Evolutionary conservation across 2,797 vertebrate species (phyloP).

Genomic region (Dallia pectoralis): DNA sequence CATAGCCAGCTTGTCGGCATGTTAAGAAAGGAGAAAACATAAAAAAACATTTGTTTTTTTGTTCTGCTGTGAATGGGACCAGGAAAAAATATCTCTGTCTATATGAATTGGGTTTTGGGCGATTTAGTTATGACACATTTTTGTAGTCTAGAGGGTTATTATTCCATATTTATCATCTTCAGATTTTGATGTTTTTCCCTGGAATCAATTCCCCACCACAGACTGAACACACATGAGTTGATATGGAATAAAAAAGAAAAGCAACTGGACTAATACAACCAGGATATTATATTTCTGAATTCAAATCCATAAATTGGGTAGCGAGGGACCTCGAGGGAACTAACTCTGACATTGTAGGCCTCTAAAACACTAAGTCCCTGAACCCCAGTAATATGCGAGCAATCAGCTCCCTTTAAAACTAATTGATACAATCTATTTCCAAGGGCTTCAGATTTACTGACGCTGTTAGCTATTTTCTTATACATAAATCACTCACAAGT

Average conservation of each 20-base stretch:
- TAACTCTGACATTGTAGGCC: background rate
- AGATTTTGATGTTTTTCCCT: background rate
- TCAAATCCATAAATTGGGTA: conserved; percentile 15
- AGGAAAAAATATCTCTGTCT: background rate
- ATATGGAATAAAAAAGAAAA: conserved; percentile 44
- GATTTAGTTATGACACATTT: background rate
- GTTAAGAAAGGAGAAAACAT: background rate
- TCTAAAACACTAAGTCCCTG: background rate
- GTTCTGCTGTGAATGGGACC: background rate
- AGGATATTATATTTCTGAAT: conserved; percentile 44
- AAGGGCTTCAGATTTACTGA: conserved; percentile 30
- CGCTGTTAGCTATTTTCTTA: conserved; percentile 22
- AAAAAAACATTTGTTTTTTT: background rate
- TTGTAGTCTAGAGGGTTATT: background rate
- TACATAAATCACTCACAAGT: conserved; percentile 27
- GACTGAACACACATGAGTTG: conserved; percentile 49
- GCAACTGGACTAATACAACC: background rate
- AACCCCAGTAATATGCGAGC: conserved; percentile 16
- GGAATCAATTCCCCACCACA: conserved; percentile 33
- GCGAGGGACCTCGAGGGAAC: background rate
- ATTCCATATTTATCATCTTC: background rate
- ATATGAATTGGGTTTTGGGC: background rate
- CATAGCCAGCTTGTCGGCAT: background rate
- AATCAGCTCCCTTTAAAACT: conserved; percentile 19
- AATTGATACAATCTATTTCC: conserved; percentile 27